phyloP scores from a whole-genome alignment of 2,888 invertebrate genomes.

The Sphinx pinastri region DNA sequence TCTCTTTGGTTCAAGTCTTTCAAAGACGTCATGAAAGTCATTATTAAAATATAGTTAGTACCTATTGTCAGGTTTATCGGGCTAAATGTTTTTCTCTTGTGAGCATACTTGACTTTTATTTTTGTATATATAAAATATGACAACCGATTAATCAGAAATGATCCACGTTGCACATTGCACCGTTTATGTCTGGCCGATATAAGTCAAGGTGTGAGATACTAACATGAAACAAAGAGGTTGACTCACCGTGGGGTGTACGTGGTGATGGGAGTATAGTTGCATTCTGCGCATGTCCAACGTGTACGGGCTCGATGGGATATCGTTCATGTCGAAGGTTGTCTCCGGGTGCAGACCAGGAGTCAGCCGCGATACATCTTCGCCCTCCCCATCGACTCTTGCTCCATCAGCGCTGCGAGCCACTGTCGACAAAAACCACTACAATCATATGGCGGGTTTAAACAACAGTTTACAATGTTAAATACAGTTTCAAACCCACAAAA shows the following conservation, averaged over 20 bases:
- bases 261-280: conserved; percentile 72
- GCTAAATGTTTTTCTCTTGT: neutral
- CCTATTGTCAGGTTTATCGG: neutral
- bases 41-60: conserved; percentile 34
- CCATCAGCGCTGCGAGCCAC: conserved; percentile 72
- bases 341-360: conserved; percentile 57
- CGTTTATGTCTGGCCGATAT: conserved; percentile 20
- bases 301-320: conserved; percentile 66
- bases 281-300: conserved; percentile 72
- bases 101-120: neutral
- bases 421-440: conserved; percentile 44
- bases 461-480: neutral
- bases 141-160: neutral
- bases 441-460: neutral
- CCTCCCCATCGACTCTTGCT: conserved; percentile 61
- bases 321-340: conserved; percentile 72
- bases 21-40: conserved; percentile 43
- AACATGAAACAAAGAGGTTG: conserved; percentile 44
- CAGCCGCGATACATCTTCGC: conserved; percentile 63
- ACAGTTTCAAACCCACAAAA: too few relatives aligned
- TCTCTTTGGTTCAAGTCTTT: conserved; percentile 41
- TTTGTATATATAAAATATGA: neutral
- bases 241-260: conserved; percentile 73
- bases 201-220: conserved; percentile 35
- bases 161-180: neutral